These are phyloP conservation scores for Nothocercus nigrocapillus DNA, from an alignment of 2,113 vertebrate species.

Conservation along the genomic window DNA sequence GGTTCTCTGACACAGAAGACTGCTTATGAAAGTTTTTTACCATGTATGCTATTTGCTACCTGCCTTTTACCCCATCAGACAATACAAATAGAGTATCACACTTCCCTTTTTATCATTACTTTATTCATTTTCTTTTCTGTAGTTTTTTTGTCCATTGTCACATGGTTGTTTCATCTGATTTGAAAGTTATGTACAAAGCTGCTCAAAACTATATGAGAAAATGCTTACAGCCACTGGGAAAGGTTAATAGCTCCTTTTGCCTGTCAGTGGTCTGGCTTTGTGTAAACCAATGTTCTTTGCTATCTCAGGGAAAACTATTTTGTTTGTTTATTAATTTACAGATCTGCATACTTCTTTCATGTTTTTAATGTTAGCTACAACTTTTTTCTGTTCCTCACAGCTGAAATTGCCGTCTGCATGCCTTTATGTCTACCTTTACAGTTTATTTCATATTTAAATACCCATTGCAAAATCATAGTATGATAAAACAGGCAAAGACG, in stretches of 20 bases:
- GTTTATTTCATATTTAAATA: conserved; percentile 48
- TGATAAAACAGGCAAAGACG: neutral
- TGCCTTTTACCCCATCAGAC: neutral
- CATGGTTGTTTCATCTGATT: rapidly evolving
- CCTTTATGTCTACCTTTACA: neutral
- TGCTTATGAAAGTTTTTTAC: neutral
- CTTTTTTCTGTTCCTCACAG: neutral
- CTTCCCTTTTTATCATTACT: neutral
- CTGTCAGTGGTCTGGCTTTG: neutral
- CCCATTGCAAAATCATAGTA: conserved; percentile 11
- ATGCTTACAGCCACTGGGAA: neutral
- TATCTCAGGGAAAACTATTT: neutral
- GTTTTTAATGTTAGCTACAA: neutral
- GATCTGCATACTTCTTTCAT: neutral
- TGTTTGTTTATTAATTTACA: neutral
- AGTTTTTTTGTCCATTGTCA: neutral
- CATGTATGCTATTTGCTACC: rapidly evolving
- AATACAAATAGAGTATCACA: neutral
- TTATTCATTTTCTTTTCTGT: neutral
- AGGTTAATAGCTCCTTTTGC: neutral
- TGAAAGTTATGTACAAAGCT: neutral
- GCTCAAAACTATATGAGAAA: neutral
- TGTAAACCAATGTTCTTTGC: neutral
- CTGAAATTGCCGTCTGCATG: neutral
- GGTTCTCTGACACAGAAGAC: neutral